A percentile compares a stretch with the other conserved stretches of the same genome.
Evolutionary conservation across 1,140 invertebrate genomes (phyloP).

Genomic region (Cydia pomonella): DNA sequence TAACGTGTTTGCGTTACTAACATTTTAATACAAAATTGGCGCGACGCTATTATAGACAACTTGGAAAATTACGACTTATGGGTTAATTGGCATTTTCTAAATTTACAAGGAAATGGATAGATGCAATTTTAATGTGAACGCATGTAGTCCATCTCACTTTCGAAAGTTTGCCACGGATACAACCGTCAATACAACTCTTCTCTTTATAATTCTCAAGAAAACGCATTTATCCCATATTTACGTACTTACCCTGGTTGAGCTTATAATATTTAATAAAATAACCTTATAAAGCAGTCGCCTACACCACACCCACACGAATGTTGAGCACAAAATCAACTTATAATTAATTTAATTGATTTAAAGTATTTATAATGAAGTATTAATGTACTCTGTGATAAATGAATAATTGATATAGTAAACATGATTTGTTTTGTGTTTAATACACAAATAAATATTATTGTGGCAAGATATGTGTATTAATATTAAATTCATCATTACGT

Average conservation of each 20-base stretch:
- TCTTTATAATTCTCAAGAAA: neutral
- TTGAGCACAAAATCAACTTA: neutral
- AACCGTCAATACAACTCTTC: too few species aligned
- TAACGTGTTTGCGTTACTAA: neutral
- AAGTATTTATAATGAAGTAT: too few species aligned
- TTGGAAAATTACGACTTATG: neutral
- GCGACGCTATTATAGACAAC: neutral
- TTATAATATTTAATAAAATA: neutral
- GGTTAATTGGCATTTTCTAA: neutral
- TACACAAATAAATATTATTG: too few species aligned
- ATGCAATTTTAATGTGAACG: too few species aligned
- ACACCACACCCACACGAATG: neutral
- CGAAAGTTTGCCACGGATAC: too few species aligned
- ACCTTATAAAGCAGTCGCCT: constrained; percentile 1
- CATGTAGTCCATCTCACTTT: neutral
- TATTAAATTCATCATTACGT: too few species aligned
- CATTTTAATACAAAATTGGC: constrained; percentile 14
- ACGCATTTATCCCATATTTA: neutral
- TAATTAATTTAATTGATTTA: neutral
- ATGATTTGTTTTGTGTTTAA: too few species aligned
- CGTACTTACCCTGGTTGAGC: neutral
- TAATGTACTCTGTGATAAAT: too few species aligned
- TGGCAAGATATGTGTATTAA: too few species aligned
- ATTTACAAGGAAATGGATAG: neutral
- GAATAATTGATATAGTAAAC: too few species aligned